Base-by-base conservation (phyloP, 92 coral and sea anemone species). In the Scolanthus callimorphus region DNA sequence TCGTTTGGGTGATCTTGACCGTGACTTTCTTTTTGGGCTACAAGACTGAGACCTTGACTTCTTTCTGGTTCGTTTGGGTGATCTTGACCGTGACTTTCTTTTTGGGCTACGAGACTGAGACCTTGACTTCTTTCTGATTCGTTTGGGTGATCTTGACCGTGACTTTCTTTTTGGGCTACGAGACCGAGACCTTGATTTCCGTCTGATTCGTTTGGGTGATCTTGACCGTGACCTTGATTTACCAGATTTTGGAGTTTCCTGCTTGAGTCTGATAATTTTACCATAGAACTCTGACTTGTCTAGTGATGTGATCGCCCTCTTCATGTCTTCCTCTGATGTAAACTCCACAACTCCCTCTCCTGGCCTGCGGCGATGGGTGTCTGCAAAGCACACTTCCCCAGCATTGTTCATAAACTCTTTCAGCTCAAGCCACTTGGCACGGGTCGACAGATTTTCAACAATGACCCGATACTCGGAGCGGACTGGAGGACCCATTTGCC, bases 261-360 rank as follows among this genome's bases (percentile, higher is more conserved):
- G 89, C n/a, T 73, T 72, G 13, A 92, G 63, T 51, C 81, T 78
- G 23, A 92, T 88, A 29, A 62, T 88, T 58, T 59, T 85, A 24
- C 95, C 98, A 73, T 63, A 85, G 46, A 92, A 90, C 72, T 85
- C 87, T 2, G 61, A 64, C 15, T 79, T 83, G 49, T 92, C 89
- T 6, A 92, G 70, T n/a, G 79, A 78, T 37, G 83, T 76, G n/a
- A 92, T 70, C 2, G 98, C 98, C 15, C 72, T 54, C 10, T 45
- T 31, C 96, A 92, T 83, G 34, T 66, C 96, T 25, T 81, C 91
- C 71, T 79, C 86, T 25, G 60, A 71, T 9, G 92, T 80, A 74
- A 84, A 92, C 70, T 92, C 98, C 2, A 92, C 98, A 17, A 92
- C 79, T 13, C 98, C 98, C 73, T 88, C 98, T 17, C 98, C 98